Evolutionary conservation across 2,888 invertebrate genomes (phyloP), one percentile per base, ranked within the genome.

Genomic region (Pachliopta kotzebuea): DNA sequence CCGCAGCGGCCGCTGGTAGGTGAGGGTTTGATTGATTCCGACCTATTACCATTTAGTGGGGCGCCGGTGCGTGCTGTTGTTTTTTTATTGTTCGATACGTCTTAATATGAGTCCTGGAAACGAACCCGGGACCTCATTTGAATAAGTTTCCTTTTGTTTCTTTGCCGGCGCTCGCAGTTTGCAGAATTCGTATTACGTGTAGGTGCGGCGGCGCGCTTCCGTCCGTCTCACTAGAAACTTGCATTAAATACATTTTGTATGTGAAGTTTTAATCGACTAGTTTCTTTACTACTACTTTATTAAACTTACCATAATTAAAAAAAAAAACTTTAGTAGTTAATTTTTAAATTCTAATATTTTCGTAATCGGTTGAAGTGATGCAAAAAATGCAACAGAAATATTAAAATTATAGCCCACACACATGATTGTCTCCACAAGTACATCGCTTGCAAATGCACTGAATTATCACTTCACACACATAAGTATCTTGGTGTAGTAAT

Each of bases 21-120:
- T 83, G 84, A 75, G 70, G 73, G 80, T 72, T 77, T 85, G 85
- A 85, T 85, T 85, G 85, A 85, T 85, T 80, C 76, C 73, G 68
- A 70, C 70, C 72, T 69, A 72, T 73, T 74, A 74, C 74, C 76
- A 76, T 79, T 81, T 79, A 78, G 70, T 71, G 69, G 75, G 23
- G 67, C 21, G 67, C 77, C 76, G 72, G 71, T 56, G 66, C 37
- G 37, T 21, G 21, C 49, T 50, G 17, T 24, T 53, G 56, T 55
- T 24, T 26, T 55, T 23, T 37, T 17, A 45, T 37, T 17, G 7
- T n/a, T 18, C 50, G 20, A 21, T 21, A 37, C 23, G 26, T 61
- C 61, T 54, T 63, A 50, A 56, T 29, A 18, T 29, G 56, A 55
- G 31, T 18, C 63, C 56, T 63, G 66, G 60, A 60, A 60, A 56